A percentile compares a stretch with the other conserved stretches of the same genome.
phyloP scores from a whole-genome alignment of 2,888 invertebrate species.

The Cephus pygmeus region DNA sequence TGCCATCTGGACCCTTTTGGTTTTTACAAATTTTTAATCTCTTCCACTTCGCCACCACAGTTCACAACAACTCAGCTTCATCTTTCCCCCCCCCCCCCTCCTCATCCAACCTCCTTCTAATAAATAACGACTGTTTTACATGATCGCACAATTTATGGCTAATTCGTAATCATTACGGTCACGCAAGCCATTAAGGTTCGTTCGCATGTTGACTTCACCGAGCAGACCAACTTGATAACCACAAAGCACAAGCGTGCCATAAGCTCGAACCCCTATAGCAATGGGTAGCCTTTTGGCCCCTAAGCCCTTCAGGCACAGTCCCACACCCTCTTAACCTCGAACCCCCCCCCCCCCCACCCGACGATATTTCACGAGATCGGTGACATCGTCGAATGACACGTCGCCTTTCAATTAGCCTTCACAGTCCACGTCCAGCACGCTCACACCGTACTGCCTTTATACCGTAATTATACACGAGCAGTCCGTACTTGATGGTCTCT shows the following conservation, averaged over 20 bases:
- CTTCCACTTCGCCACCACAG: not conserved
- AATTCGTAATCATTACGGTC: constrained; percentile 58
- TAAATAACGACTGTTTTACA: constrained; percentile 53
- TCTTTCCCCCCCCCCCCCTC: not conserved
- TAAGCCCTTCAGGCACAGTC: not conserved
- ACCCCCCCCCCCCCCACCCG: not conserved
- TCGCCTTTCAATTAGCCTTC: constrained; percentile 50
- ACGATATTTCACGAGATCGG: not conserved
- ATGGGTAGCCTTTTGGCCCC: not conserved
- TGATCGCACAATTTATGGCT: constrained; percentile 57
- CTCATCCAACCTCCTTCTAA: constrained; percentile 18
- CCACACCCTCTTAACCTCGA: not conserved
- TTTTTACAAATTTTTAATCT: not conserved
- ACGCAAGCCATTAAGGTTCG: constrained; percentile 53
- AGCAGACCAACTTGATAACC: constrained; percentile 44
- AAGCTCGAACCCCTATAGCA: not conserved
- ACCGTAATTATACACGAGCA: not conserved
- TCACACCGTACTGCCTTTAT: not conserved
- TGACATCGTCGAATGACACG: constrained; percentile 33
- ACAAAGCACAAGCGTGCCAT: constrained; percentile 5
- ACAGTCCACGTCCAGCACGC: not conserved
- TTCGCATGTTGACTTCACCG: constrained; percentile 49
- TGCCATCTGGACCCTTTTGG: not conserved
- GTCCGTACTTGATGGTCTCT: not conserved
- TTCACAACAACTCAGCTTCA: not conserved